Base-by-base conservation (phyloP, 92 coral and sea anemone genomes). In the Desmophyllum pertusum region DNA sequence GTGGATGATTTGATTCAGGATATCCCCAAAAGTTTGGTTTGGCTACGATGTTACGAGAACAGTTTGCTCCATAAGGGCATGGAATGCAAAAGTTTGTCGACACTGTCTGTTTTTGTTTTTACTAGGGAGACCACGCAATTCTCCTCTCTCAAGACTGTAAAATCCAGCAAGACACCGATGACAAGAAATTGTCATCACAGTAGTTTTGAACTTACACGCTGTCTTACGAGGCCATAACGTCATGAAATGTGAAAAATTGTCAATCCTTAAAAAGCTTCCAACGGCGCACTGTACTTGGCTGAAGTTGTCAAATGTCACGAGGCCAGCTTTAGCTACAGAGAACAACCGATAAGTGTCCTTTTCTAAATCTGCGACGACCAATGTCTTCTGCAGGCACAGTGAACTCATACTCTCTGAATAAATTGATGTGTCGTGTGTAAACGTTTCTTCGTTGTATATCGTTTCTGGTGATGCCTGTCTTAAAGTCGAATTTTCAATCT, bases 51-150 rank as follows among this genome's bases (percentile, higher is more conserved):
- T 83, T 72, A 10, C 82, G 74, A 46, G 87, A 75, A 36, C 98
- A 95, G 36, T 91, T 90, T 18, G 95, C 98, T 62, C 98, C 98
- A 61, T 77, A 57, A 21, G 98, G 98, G 79, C 97, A 95, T 21
- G 92, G 81, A 13, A 72, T 21, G 55, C 98, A 95, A 15, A 95
- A 91, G n/a, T n/a, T n/a, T n/a, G n/a, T n/a, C n/a, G n/a, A n/a
- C n/a, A n/a, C n/a, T n/a, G n/a, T n/a, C n/a, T n/a, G n/a, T n/a
- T n/a, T n/a, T n/a, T n/a, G n/a, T 65, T 27, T 18, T 42, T 37
- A 6, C 1, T 42, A 30, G 42, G 27, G 29, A 70, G 76, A 10
- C 76, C 76, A 4, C 8, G 45, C n/a, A 68, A 19, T 69, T 84
- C 67, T 23, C 98, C 98, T 52, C 84, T 53, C 73, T 84, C 81